Evolutionary conservation across 2,797 vertebrate genomes (phyloP).

Genomic region (Malacoraja senta): DNA sequence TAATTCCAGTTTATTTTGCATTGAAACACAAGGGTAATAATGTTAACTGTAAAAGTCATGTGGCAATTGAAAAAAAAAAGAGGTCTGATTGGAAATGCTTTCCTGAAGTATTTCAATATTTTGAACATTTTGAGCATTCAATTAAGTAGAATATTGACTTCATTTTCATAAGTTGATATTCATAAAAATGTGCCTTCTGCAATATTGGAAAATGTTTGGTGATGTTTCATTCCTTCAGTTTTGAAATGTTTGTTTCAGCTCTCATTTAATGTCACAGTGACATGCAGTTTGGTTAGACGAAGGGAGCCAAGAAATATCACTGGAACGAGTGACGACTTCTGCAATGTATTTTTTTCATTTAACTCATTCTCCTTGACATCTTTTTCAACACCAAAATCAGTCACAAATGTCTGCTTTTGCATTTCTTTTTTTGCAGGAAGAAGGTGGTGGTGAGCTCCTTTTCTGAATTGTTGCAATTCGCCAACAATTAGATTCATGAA

Average conservation of each 20-base stretch:
- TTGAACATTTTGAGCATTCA: not conserved
- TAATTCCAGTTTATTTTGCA: not conserved
- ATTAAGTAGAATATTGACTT: not conserved
- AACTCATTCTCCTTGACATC: not conserved
- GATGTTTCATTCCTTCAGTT: slow-evolving; percentile 12
- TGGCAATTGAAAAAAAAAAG: not conserved
- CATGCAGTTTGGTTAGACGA: slow-evolving; percentile 23
- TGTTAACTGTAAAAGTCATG: not conserved
- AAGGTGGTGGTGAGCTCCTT: not conserved
- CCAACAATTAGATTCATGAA: not conserved
- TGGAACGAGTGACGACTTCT: slow-evolving; percentile 15
- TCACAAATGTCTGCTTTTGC: not conserved
- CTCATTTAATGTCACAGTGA: slow-evolving; percentile 36
- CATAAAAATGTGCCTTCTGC: not conserved
- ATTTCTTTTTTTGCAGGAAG: not conserved
- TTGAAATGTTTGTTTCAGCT: slow-evolving; percentile 26
- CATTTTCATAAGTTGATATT: not conserved
- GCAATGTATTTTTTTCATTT: not conserved
- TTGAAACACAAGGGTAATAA: not conserved
- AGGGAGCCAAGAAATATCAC: slow-evolving; percentile 24
- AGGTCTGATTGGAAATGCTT: not conserved
- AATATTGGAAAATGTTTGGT: not conserved
- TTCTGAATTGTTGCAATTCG: not conserved
- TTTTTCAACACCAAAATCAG: not conserved
- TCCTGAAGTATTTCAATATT: not conserved